Evolutionary conservation across 2,888 invertebrate species (phyloP).

Genomic region (Pediacus dermestoides): DNA sequence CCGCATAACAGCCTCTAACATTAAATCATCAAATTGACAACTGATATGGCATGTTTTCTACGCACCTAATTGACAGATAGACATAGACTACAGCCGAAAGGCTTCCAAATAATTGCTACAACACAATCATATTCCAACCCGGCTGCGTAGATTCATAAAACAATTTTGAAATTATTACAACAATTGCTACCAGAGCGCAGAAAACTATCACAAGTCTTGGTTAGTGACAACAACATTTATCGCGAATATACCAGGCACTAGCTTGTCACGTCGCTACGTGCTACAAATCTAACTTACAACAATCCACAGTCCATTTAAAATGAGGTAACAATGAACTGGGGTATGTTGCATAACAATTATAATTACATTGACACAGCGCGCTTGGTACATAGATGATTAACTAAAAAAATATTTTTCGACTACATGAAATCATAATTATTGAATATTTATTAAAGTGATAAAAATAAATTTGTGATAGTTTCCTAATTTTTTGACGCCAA

Average conservation of each 20-base stretch:
- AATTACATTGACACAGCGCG: too few relatives aligned
- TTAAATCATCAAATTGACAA: slow-evolving; percentile 48
- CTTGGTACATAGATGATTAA: too few relatives aligned
- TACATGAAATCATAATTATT: neutral
- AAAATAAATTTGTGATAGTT: slow-evolving; percentile 17
- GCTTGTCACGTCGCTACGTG: too few relatives aligned
- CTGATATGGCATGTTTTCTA: slow-evolving; percentile 46
- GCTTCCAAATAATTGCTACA: slow-evolving; percentile 45
- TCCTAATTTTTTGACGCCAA: slow-evolving; percentile 21
- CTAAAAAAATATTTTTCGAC: neutral
- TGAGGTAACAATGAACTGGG: too few relatives aligned
- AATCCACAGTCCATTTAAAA: too few relatives aligned
- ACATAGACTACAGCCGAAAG: slow-evolving; percentile 41
- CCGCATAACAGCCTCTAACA: slow-evolving; percentile 47
- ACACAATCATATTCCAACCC: slow-evolving; percentile 43
- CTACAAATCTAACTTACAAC: too few relatives aligned
- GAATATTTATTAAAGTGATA: neutral
- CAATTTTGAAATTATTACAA: slow-evolving; percentile 9
- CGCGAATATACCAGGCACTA: too few relatives aligned
- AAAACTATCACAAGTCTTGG: slow-evolving; percentile 13
- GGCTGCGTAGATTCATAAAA: slow-evolving; percentile 33
- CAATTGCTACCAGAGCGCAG: slow-evolving; percentile 3
- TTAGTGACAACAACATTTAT: too few relatives aligned
- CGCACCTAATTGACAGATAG: slow-evolving; percentile 49
- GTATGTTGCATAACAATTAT: too few relatives aligned